These are phyloP conservation scores for Ophiodon elongatus DNA, from an alignment of 2,113 vertebrate species.

Conservation along the genomic window DNA sequence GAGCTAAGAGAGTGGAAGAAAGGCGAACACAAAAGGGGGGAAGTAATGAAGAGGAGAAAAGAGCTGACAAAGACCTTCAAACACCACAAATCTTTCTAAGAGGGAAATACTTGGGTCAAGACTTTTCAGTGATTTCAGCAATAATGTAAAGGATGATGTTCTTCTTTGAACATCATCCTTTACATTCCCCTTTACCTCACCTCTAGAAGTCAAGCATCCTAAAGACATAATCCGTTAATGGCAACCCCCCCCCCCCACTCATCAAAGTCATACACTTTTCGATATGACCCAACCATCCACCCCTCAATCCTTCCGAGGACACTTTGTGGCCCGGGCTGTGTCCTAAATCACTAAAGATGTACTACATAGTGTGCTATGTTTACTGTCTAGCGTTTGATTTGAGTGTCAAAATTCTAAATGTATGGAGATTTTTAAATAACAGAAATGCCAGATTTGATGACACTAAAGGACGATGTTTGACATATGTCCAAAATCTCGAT, in stretches of 20 bases:
- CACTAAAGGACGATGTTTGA: background rate
- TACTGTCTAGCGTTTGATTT: background rate
- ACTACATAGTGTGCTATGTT: background rate
- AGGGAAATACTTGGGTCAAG: background rate
- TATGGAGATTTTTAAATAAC: background rate
- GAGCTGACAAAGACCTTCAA: slow-evolving; percentile 25
- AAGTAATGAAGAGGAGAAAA: background rate
- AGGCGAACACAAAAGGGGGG: background rate
- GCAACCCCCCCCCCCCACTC: background rate
- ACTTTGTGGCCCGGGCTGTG: background rate
- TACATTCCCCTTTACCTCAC: background rate
- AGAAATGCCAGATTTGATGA: background rate
- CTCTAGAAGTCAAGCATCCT: background rate
- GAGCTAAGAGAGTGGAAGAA: slow-evolving; percentile 7
- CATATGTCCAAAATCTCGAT: background rate
- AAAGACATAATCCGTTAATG: background rate
- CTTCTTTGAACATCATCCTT: no score
- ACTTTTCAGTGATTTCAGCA: background rate
- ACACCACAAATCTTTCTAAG: background rate
- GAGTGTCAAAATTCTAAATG: background rate
- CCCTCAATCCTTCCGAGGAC: background rate
- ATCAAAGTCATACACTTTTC: background rate
- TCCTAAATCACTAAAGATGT: background rate
- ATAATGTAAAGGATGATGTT: background rate
- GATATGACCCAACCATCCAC: background rate